phyloP scores from a whole-genome alignment of 2,797 vertebrate genomes.

The Syndactyla subalaris region DNA sequence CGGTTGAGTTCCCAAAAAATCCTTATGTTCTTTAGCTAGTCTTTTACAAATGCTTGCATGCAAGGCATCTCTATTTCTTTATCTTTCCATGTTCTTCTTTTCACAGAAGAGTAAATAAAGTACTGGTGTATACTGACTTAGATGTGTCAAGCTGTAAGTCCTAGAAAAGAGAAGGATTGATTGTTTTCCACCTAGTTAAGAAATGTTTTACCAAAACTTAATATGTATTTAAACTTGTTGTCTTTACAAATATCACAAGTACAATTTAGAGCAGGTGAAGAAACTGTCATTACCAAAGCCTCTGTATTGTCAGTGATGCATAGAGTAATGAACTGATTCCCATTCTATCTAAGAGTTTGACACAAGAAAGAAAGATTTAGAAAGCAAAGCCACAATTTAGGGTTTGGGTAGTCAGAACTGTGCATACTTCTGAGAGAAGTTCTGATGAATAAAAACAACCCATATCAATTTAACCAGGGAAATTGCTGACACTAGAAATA shows the following conservation, averaged over 20 bases:
- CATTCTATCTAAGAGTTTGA: background rate
- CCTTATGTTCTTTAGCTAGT: background rate
- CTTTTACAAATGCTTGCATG: background rate
- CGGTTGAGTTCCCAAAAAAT: background rate
- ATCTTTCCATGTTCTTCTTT: background rate
- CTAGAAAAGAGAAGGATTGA: background rate
- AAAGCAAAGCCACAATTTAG: background rate
- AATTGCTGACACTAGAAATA: background rate
- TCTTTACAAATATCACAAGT: background rate
- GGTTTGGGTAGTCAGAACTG: background rate
- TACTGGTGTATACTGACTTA: background rate
- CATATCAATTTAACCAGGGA: background rate
- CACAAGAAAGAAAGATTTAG: background rate
- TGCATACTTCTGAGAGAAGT: background rate
- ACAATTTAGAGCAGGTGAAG: background rate
- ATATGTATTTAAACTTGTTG: background rate
- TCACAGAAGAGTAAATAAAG: background rate
- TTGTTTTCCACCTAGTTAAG: background rate
- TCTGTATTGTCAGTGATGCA: background rate
- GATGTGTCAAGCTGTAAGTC: background rate
- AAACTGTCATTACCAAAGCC: background rate
- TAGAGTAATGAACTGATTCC: background rate
- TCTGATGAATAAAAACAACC: background rate
- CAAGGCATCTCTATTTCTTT: background rate
- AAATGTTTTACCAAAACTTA: background rate